These are phyloP conservation scores for Spheniscus mendiculus DNA, from an alignment of 2,113 vertebrate genomes.

Conservation along the genomic window DNA sequence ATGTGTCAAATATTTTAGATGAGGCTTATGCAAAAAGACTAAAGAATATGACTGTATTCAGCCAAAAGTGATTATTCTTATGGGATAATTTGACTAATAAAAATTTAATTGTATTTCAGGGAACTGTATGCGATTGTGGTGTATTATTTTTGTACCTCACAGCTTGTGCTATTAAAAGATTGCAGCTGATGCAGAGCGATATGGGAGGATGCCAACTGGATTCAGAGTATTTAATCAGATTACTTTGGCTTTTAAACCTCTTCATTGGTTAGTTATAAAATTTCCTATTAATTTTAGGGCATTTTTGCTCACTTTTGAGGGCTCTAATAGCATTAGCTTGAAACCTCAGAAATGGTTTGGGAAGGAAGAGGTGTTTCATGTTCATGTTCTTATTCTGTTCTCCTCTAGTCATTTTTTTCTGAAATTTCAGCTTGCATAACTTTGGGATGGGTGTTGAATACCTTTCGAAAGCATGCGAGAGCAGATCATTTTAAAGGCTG, in stretches of 20 bases:
- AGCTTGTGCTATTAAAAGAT: conserved; percentile 18
- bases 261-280: background rate
- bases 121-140: background rate
- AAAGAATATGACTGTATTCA: background rate
- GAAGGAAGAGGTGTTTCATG: background rate
- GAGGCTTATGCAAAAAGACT: background rate
- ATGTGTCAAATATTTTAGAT: background rate
- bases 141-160: background rate
- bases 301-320: background rate
- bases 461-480: background rate
- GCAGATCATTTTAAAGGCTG: background rate
- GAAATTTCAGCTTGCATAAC: background rate
- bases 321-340: background rate
- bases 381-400: background rate
- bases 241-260: conserved; percentile 13
- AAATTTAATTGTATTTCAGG: conserved; percentile 6
- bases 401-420: background rate
- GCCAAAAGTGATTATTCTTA: background rate
- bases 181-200: conserved; percentile 14
- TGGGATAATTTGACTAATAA: background rate
- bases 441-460: background rate
- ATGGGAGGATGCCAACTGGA: conserved; percentile 19
- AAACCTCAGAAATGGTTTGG: background rate
- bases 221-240: conserved; percentile 35
- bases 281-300: conserved; percentile 25